These are phyloP conservation scores for Odiellus spinosus DNA, from an alignment of 2,888 invertebrate genomes.

Conservation along the genomic window DNA sequence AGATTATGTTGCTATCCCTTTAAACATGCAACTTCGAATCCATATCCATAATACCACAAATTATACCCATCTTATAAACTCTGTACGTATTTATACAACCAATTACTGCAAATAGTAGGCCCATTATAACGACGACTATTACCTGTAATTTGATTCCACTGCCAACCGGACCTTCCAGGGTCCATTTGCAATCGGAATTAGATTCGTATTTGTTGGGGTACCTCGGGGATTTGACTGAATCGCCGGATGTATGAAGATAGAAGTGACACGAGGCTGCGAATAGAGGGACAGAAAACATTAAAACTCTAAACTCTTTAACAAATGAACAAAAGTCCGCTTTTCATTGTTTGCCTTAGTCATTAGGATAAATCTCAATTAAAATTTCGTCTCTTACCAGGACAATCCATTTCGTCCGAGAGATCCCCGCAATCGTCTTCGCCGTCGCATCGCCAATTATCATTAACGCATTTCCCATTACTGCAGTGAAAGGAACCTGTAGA, in stretches of 20 bases:
- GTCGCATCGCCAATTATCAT: constrained; percentile 78
- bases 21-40: too few relatives aligned
- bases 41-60: too few relatives aligned
- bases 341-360: too few relatives aligned
- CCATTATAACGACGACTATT: constrained; percentile 7
- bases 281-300: not conserved
- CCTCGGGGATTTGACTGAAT: constrained; percentile 82
- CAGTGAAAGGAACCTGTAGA: constrained; percentile 69
- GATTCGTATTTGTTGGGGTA: constrained; percentile 87
- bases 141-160: constrained; percentile 76
- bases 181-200: constrained; percentile 89
- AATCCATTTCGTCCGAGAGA: constrained; percentile 80
- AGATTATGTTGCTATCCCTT: too few relatives aligned
- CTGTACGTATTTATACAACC: too few relatives aligned
- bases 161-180: constrained; percentile 87
- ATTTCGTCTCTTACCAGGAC: constrained; percentile 35
- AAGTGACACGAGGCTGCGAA: constrained; percentile 56
- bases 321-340: not conserved
- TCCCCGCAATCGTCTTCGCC: constrained; percentile 78
- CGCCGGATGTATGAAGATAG: constrained; percentile 85
- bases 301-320: not conserved
- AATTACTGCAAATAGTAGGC: too few relatives aligned
- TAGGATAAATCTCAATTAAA: too few relatives aligned
- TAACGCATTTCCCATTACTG: constrained; percentile 80
- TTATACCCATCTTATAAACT: too few relatives aligned